Base-by-base conservation (phyloP, 2,797 vertebrate species). In the Sciurus carolinensis region DNA sequence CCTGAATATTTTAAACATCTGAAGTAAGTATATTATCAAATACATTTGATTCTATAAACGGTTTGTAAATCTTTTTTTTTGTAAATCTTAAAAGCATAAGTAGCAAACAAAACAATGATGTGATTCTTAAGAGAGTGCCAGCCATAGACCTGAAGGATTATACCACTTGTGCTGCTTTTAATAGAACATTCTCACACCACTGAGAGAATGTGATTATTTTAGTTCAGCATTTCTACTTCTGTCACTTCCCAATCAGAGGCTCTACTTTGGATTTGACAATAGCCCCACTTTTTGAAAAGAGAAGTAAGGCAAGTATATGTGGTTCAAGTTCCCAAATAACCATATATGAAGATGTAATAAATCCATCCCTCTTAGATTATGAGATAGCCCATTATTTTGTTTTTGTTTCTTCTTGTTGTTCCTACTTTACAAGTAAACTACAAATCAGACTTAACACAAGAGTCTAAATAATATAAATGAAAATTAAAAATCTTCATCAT, bases 1-100 rank as follows among this genome's bases (percentile, higher is more conserved):
- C 39, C 62, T 84, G 73, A 64, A 30, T 90, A 80, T 66, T 95
- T 95, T 66, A 86, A 73, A 54, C 44, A 80, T 66, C 12, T 66
- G 36, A 64, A 80, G 13, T 90, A 91, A 79, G 79, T 1, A 66
- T 36, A 36, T 44, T 86, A 86, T 85, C 54, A 86, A 18, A 86
- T 66, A 73, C 18, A 86, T 12, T 54, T 95, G 36, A 54, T 81
- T 52, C 28, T 71, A 44, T 33, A 62, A 73, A 54, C 77, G n/a
- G 6, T 73, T 47, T 81, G 28, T 28, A 75, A 75, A 90, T 86
- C 30, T 67, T 20, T 39, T 39, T 36, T 39, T 73, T 47, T 81
- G 28, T 28, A 75, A 75, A 90, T 86, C 30, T 59, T 20, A 80
- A 50, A 91, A 81, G 39, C 36, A 44, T 24, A 22, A 50, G 62